These are phyloP conservation scores for Mesocricetus auratus DNA, from an alignment of 2,113 vertebrate species.

Conservation along the genomic window DNA sequence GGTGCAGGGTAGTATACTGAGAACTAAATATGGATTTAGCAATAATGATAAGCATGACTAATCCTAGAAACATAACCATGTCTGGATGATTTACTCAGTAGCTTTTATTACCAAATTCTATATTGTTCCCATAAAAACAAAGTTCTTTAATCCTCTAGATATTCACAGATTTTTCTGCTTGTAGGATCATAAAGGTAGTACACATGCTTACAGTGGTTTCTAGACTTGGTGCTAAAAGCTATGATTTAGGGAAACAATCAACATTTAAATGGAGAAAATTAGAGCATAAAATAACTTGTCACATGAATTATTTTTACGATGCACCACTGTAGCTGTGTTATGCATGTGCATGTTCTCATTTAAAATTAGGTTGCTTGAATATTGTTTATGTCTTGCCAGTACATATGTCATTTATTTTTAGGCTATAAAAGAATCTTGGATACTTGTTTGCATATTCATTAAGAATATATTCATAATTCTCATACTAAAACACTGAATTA, in stretches of 20 bases:
- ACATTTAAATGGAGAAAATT: constrained; percentile 78
- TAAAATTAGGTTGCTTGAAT: constrained; percentile 74
- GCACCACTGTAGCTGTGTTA: constrained; percentile 63
- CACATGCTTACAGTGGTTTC: constrained; percentile 60
- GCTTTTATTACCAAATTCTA: constrained; percentile 45
- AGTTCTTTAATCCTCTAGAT: constrained; percentile 32
- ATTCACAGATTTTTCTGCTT: constrained; percentile 22
- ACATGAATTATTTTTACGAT: constrained; percentile 70
- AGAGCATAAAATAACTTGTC: constrained; percentile 78
- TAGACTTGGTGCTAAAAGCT: constrained; percentile 64
- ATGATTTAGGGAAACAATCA: constrained; percentile 81
- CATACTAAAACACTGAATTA: constrained; percentile 75
- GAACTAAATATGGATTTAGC: constrained; percentile 18
- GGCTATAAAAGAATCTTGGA: constrained; percentile 70
- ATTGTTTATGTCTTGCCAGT: constrained; percentile 70
- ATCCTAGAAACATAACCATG: background rate
- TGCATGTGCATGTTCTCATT: constrained; percentile 67
- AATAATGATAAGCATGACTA: constrained; percentile 47
- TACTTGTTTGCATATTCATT: constrained; percentile 74
- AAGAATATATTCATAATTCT: constrained; percentile 67
- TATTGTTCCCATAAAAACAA: constrained; percentile 39
- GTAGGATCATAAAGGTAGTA: constrained; percentile 61
- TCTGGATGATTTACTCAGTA: constrained; percentile 6
- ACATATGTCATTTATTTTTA: background rate
- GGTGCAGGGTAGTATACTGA: background rate